Conservation (phyloP, 2,888 invertebrate species). For the Selenia dentaria region DNA sequence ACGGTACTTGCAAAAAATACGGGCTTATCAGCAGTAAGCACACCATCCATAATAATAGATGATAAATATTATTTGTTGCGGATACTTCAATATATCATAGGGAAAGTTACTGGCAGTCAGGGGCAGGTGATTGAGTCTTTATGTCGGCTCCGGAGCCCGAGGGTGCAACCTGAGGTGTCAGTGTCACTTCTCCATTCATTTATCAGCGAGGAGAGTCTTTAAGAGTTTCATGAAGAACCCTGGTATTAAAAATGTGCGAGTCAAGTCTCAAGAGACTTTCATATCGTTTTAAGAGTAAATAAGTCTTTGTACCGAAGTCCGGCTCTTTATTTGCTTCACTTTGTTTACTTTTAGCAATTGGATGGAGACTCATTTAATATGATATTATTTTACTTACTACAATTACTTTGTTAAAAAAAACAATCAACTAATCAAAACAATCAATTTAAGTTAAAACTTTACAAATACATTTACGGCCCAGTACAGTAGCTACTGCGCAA, state of each 20-base stretch:
- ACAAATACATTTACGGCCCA: too few species aligned
- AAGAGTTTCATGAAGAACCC: conserved; percentile 40
- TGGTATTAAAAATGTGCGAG: conserved; percentile 30
- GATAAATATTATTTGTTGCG: conserved; percentile 57
- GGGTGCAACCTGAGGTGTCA: conserved; percentile 62
- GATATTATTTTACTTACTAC: too few species aligned
- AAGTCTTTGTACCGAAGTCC: too few species aligned
- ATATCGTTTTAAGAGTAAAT: conserved; percentile 17
- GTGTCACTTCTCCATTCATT: conserved; percentile 60
- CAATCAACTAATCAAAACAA: too few species aligned
- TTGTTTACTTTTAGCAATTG: not conserved
- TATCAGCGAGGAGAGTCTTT: conserved; percentile 53
- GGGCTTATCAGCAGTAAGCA: conserved; percentile 51
- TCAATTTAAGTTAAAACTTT: too few species aligned
- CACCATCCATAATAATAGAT: conserved; percentile 53
- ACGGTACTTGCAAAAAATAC: conserved; percentile 22
- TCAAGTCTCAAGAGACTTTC: conserved; percentile 8
- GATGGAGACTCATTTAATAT: too few species aligned
- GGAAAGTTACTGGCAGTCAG: conserved; percentile 57
- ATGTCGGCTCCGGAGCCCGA: conserved; percentile 49
- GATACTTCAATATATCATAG: conserved; percentile 47
- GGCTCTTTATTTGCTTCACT: too few species aligned
- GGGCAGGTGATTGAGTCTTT: conserved; percentile 73
- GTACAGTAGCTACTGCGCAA: too few species aligned
- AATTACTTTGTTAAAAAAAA: too few species aligned